A percentile compares a stretch with the other conserved stretches of the same genome.
phyloP scores from a whole-genome alignment of 2,113 vertebrate genomes.

The Dicaeum eximium region DNA sequence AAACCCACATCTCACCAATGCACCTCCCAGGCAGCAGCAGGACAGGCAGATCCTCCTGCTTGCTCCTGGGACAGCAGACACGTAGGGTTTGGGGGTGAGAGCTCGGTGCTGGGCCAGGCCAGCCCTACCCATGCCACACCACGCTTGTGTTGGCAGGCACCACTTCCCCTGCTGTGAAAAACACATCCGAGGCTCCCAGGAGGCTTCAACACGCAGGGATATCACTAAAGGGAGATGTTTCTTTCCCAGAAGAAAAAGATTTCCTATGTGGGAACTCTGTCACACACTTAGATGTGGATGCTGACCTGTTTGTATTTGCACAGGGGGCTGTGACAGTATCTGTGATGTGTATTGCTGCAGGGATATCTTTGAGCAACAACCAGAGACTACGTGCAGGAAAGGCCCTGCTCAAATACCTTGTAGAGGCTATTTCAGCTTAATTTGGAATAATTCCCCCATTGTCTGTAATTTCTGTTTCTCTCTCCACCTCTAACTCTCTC shows the following conservation, averaged over 20 bases:
- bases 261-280: background rate
- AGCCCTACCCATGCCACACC: background rate
- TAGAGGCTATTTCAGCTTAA: background rate
- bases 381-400: background rate
- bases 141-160: background rate
- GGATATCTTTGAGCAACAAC: background rate
- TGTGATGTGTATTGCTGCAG: background rate
- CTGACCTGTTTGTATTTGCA: background rate
- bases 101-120: background rate
- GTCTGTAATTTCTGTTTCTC: background rate
- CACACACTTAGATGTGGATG: background rate
- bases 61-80: accelerated
- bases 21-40: background rate
- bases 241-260: background rate
- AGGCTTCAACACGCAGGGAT: background rate
- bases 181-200: background rate
- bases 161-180: background rate
- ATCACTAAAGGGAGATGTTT: background rate
- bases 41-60: background rate
- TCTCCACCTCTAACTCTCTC: background rate
- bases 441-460: background rate
- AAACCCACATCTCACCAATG: background rate
- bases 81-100: accelerated
- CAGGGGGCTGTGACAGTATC: background rate
- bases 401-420: background rate